Evolutionary conservation across 1,140 invertebrate genomes (phyloP), one percentile per base, ranked within the genome.

Genomic region (Diorhabda elongata): DNA sequence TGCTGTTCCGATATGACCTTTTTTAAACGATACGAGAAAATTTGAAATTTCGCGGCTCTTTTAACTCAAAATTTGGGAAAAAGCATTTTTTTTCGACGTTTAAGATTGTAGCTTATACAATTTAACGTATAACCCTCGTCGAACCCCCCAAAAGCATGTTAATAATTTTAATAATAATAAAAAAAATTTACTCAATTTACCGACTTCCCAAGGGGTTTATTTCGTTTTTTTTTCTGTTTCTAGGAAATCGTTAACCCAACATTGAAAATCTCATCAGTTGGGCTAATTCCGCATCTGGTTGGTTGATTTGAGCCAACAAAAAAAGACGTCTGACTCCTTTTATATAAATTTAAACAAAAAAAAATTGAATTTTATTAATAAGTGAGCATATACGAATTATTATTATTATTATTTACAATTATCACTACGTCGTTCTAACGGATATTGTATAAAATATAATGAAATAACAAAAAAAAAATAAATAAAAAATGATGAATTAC

Each of bases 241-340:
- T 78, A 80, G 79, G 77, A 68, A 79, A 78, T 73, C 79, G 78
- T 75, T 80, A 80, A 79, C 72, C 70, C 76, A 74, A 66, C 69
- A 70, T 68, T 64, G 74, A 66, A 68, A 74, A 67, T 26, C 76
- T 71, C 75, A 78, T 73, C 76, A 73, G 74, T 71, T 78, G 75
- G 74, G 72, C 72, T 67, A 66, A 75, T 73, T 71, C 69, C 66
- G 69, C 71, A 65, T 63, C 58, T 72, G 69, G 65, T 74, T 75
- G 73, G 68, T 74, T 63, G 66, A 60, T 68, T 58, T 67, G 11
- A 63, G 66, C 57, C 74, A 58, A 61, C 67, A 63, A 62, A 59
- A 66, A 69, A 61, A 67, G 67, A 64, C 67, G 42, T 62, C 69
- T 69, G 70, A 71, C 67, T 69, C 66, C 26, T 71, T 73, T 71